Conservation (phyloP, 92 coral and sea anemone genomes). For the Zoanthus solanderi region DNA sequence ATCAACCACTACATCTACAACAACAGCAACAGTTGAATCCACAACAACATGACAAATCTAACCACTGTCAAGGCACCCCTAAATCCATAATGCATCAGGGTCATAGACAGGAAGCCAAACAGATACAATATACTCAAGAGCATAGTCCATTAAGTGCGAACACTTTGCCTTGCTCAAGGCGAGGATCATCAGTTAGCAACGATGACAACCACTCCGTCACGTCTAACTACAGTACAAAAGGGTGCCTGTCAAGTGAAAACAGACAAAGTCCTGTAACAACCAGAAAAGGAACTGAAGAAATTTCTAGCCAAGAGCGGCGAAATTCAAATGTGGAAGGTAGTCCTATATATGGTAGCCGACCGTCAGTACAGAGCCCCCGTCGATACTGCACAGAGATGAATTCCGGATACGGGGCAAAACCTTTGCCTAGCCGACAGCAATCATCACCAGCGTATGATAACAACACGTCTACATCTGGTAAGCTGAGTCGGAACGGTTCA, state of each 20-base stretch:
- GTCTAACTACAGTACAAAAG: conserved; percentile 18
- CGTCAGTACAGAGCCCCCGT: conserved; percentile 3
- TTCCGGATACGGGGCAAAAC: background rate
- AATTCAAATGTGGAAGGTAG: background rate
- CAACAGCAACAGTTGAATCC: background rate
- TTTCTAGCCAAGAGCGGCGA: background rate
- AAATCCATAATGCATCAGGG: conserved; percentile 12
- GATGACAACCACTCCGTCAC: conserved; percentile 18
- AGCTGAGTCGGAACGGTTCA: conserved; percentile 45
- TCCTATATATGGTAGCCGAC: conserved; percentile 20
- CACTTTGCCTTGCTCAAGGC: conserved; percentile 19
- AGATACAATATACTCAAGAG: conserved; percentile 10
- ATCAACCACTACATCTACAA: background rate
- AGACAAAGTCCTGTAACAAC: conserved; percentile 35
- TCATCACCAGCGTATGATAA: conserved; percentile 6
- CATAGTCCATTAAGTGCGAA: background rate
- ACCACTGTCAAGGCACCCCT: background rate
- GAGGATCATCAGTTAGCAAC: conserved; percentile 16
- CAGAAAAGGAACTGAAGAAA: conserved; percentile 6
- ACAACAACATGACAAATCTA: background rate
- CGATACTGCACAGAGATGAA: conserved; percentile 21
- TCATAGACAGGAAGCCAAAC: conserved; percentile 24
- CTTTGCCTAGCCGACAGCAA: conserved; percentile 8
- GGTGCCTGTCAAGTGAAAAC: background rate
- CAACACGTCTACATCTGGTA: conserved; percentile 27